phyloP scores from a whole-genome alignment of 2,888 invertebrate species.

The Diadegma fenestrale region DNA sequence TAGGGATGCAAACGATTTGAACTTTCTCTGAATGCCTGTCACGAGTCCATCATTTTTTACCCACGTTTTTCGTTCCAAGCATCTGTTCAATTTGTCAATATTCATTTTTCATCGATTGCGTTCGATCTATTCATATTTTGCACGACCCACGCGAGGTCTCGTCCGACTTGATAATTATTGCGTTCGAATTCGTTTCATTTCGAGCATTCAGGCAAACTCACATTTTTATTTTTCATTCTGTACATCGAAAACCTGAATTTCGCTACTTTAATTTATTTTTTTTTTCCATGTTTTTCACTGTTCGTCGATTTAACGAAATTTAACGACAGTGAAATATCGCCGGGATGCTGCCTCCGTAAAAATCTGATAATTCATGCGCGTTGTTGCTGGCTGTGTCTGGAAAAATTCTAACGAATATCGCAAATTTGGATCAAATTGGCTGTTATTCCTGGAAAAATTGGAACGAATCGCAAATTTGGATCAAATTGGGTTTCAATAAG shows the following conservation, averaged over 20 bases:
- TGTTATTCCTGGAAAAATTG: neutral
- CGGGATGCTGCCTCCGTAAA: neutral
- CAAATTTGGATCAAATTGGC: neutral
- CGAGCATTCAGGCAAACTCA: neutral
- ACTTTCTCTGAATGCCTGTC: slow-evolving; percentile 30
- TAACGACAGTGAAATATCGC: neutral
- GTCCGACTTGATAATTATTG: neutral
- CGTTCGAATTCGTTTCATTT: neutral
- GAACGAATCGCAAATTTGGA: no score
- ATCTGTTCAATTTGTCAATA: slow-evolving; percentile 27
- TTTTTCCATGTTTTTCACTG: neutral
- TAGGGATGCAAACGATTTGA: slow-evolving; percentile 37
- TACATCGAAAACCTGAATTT: neutral
- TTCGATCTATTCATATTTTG: neutral
- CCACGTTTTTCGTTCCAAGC: neutral
- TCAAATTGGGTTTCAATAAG: neutral
- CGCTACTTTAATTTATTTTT: neutral
- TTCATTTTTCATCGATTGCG: slow-evolving; percentile 19
- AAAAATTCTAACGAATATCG: neutral
- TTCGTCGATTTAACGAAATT: neutral
- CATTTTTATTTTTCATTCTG: neutral
- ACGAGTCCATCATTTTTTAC: neutral
- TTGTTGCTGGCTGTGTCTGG: no score
- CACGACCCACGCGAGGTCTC: neutral
- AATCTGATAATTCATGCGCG: neutral